Evolutionary conservation across 2,888 invertebrate genomes (phyloP).

Genomic region (Pilophorus perplexus): DNA sequence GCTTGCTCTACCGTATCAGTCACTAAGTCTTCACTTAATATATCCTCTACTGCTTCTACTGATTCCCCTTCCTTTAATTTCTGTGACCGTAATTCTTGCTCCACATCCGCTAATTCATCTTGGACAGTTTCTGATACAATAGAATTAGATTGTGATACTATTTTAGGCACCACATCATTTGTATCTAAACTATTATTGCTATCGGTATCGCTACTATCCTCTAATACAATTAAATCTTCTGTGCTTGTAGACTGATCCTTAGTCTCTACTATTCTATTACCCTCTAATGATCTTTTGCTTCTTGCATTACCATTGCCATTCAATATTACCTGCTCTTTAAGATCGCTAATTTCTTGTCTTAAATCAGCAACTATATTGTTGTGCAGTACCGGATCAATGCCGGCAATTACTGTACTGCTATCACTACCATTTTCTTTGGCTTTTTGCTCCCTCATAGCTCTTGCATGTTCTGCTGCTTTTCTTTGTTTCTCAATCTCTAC

Average conservation of each 20-base stretch:
- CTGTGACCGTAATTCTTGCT: background rate
- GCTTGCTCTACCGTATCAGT: background rate
- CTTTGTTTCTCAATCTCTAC: background rate
- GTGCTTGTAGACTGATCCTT: background rate
- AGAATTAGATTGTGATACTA: background rate
- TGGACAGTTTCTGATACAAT: background rate
- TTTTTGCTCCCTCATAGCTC: background rate
- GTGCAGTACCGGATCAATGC: background rate
- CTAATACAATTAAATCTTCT: background rate
- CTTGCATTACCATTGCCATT: background rate
- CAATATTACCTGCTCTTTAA: background rate
- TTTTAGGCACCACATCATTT: background rate
- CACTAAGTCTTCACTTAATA: background rate
- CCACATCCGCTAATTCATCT: background rate
- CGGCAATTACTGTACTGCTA: background rate
- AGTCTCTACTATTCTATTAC: background rate
- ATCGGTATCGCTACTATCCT: background rate
- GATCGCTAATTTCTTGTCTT: background rate
- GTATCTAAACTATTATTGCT: background rate
- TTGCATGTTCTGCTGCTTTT: background rate
- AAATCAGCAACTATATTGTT: background rate
- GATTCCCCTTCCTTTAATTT: background rate
- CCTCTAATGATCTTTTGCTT: background rate
- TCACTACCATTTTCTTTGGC: background rate
- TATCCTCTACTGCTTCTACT: background rate